A percentile compares a stretch with the other conserved stretches of the same genome.
These are phyloP conservation scores for Tenthredo notha DNA, from an alignment of 2,888 invertebrate genomes.

Conservation along the genomic window DNA sequence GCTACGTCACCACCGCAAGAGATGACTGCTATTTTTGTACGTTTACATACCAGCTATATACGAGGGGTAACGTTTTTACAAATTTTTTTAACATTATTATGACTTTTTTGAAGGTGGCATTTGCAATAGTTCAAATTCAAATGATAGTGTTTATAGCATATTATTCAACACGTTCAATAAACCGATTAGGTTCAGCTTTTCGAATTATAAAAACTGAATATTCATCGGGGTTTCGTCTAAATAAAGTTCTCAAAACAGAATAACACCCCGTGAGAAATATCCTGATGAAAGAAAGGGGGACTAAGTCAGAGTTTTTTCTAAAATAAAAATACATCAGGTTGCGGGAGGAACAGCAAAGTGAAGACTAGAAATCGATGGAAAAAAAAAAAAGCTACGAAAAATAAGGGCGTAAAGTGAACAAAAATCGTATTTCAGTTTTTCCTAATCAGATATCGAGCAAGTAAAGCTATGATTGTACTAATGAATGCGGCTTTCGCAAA, in stretches of 20 bases:
- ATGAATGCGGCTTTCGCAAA: not conserved
- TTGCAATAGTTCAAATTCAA: not conserved
- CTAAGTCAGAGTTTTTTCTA: not conserved
- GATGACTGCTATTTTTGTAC: conserved; percentile 7
- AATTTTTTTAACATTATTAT: not conserved
- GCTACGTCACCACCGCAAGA: not conserved
- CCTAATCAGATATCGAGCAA: not conserved
- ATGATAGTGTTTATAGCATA: not conserved
- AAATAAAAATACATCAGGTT: not conserved
- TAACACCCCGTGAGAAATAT: not conserved
- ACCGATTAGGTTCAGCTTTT: not conserved
- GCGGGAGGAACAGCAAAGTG: not conserved
- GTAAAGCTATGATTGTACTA: not conserved
- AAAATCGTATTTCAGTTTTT: not conserved
- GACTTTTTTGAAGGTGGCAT: not conserved
- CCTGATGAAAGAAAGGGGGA: not conserved
- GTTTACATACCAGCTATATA: not conserved
- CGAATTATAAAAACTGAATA: not conserved
- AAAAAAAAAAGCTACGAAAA: not conserved
- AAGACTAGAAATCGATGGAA: not conserved
- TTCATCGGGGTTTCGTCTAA: not conserved
- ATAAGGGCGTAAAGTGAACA: not conserved
- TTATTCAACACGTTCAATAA: not conserved
- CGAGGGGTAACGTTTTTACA: not conserved
- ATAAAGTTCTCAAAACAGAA: not conserved